phyloP scores from a whole-genome alignment of 1,140 invertebrate genomes.

The Yoshiicerus persimilis region DNA sequence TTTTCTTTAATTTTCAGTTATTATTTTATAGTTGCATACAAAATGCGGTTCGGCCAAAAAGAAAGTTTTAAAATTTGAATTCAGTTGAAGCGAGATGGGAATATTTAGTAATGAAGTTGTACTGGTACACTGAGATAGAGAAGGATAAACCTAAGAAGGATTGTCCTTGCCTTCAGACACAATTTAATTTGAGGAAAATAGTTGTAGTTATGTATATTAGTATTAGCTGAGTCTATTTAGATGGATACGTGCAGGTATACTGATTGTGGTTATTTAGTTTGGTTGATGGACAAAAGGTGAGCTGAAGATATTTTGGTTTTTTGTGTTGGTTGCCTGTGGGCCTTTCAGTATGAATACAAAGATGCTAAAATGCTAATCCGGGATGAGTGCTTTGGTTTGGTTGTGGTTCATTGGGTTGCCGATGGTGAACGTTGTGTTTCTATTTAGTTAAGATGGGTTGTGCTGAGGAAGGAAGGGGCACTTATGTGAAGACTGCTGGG shows the following conservation, averaged over 20 bases:
- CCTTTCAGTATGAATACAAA: neutral
- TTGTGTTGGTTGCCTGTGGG: neutral
- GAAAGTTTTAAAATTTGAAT: neutral
- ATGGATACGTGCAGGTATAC: neutral
- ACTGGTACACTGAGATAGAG: neutral
- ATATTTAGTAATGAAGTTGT: conserved; percentile 12
- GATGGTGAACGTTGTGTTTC: neutral
- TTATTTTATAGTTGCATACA: too few relatives aligned
- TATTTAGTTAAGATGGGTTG: neutral
- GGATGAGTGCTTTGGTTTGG: neutral
- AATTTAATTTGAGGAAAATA: neutral
- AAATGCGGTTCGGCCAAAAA: too few relatives aligned
- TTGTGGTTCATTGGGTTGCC: neutral
- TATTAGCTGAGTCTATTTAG: neutral
- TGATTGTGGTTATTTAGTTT: neutral
- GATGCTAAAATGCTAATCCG: conserved; percentile 22
- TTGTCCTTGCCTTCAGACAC: neutral
- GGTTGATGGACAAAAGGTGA: neutral
- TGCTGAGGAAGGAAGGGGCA: neutral
- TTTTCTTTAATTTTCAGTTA: neutral
- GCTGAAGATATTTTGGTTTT: neutral
- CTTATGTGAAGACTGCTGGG: neutral
- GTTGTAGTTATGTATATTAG: neutral
- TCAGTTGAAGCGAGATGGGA: neutral
- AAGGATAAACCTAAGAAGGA: neutral